phyloP scores from a whole-genome alignment of 2,113 vertebrate species.

The Callospermophilus lateralis region DNA sequence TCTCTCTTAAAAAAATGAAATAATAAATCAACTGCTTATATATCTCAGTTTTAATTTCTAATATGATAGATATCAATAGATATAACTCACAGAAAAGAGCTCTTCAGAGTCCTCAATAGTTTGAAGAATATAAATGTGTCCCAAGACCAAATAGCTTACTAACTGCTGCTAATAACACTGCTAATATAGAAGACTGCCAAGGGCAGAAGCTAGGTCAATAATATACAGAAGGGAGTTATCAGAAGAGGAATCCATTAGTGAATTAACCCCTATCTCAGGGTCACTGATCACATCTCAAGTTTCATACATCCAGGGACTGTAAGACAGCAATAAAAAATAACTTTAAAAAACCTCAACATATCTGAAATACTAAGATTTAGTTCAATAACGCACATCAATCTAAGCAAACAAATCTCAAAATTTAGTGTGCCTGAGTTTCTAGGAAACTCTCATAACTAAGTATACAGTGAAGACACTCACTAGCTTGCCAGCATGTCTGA shows the following conservation, averaged over 20 bases:
- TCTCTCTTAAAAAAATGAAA: neutral
- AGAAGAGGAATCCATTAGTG: neutral
- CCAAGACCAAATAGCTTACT: neutral
- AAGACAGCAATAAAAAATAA: neutral
- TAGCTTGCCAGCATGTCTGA: constrained; percentile 98
- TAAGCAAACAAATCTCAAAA: constrained; percentile 49
- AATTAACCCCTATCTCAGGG: neutral
- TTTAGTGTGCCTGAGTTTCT: neutral
- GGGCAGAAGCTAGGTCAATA: neutral
- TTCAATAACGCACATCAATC: constrained; percentile 8
- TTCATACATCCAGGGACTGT: neutral
- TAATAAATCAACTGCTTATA: neutral
- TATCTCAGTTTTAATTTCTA: neutral
- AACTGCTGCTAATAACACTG: neutral
- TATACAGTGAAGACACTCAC: constrained; percentile 87
- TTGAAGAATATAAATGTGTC: constrained; percentile 10
- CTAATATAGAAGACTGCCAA: constrained; percentile 21
- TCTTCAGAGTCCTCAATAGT: neutral
- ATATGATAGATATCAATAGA: neutral
- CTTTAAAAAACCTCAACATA: neutral
- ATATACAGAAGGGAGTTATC: neutral
- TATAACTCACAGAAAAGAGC: constrained; percentile 22
- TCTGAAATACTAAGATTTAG: constrained; percentile 43
- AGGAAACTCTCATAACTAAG: constrained; percentile 11
- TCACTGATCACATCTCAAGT: neutral